Conservation (phyloP, 2,113 vertebrate genomes). For the Protomyctophum bolini region DNA sequence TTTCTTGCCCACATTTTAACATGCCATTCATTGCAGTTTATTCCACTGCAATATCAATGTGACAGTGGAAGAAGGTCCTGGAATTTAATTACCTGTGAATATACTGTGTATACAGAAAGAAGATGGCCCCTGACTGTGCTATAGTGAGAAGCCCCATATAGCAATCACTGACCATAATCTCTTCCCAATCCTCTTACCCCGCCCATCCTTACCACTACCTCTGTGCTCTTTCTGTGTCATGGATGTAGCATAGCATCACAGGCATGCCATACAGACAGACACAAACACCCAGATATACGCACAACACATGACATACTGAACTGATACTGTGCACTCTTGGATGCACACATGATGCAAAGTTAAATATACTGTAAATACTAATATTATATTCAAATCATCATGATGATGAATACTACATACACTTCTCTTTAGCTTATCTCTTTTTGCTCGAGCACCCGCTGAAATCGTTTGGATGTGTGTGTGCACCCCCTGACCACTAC, state of each 20-base stretch:
- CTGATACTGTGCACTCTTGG: too few relatives aligned
- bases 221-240: conserved; percentile 64
- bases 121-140: conserved; percentile 16
- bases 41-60: background rate
- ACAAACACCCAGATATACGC: background rate
- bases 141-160: conserved; percentile 38
- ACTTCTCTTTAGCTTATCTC: too few relatives aligned
- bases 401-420: too few relatives aligned
- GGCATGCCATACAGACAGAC: conserved; percentile 6
- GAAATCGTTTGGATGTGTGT: too few relatives aligned
- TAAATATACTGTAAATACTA: too few relatives aligned
- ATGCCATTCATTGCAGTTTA: too few relatives aligned
- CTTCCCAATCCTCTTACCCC: conserved; percentile 79
- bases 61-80: background rate
- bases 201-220: conserved; percentile 56
- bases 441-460: too few relatives aligned
- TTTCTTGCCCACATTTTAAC: too few relatives aligned
- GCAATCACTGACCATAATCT: conserved; percentile 77
- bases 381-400: too few relatives aligned
- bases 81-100: conserved; percentile 27
- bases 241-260: conserved; percentile 55
- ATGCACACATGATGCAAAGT: too few relatives aligned
- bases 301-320: background rate
- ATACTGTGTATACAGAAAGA: conserved; percentile 22
- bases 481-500: too few relatives aligned